Conservation (phyloP, 92 coral and sea anemone species). For the Siderastrea radians region DNA sequence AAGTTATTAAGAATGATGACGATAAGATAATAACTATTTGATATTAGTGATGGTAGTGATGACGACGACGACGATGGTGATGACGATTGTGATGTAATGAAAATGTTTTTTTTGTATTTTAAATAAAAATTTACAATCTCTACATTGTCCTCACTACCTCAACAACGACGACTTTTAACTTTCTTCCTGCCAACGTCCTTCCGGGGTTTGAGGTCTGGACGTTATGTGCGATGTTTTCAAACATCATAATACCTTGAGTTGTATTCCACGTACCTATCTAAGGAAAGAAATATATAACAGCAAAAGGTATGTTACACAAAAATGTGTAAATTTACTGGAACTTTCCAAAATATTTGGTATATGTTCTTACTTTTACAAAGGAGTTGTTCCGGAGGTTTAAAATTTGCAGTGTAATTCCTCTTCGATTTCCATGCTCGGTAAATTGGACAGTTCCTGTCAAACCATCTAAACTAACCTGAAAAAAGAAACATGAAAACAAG, state of each 20-base stretch:
- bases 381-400: conserved; percentile 51
- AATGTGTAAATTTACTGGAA: too few relatives aligned
- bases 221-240: background rate
- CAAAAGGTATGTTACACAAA: too few relatives aligned
- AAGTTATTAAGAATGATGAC: too few relatives aligned
- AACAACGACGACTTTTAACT: conserved; percentile 20
- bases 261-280: conserved; percentile 53
- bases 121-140: too few relatives aligned
- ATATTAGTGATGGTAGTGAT: background rate
- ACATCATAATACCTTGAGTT: background rate
- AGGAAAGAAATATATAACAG: background rate
- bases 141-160: background rate
- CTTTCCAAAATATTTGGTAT: too few relatives aligned
- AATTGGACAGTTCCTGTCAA: conserved; percentile 61
- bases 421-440: conserved; percentile 56
- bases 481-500: background rate
- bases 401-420: conserved; percentile 47
- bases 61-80: background rate
- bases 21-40: background rate
- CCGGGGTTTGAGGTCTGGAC: background rate
- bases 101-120: too few relatives aligned
- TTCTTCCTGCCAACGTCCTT: conserved; percentile 33
- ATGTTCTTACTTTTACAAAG: conserved; percentile 24
- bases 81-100: background rate
- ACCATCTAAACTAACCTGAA: conserved; percentile 36